Percentiles rank a stretch among this genome's conserved stretches.
phyloP scores from a whole-genome alignment of 2,797 vertebrate genomes.

The Catamblyrhynchus diadema region DNA sequence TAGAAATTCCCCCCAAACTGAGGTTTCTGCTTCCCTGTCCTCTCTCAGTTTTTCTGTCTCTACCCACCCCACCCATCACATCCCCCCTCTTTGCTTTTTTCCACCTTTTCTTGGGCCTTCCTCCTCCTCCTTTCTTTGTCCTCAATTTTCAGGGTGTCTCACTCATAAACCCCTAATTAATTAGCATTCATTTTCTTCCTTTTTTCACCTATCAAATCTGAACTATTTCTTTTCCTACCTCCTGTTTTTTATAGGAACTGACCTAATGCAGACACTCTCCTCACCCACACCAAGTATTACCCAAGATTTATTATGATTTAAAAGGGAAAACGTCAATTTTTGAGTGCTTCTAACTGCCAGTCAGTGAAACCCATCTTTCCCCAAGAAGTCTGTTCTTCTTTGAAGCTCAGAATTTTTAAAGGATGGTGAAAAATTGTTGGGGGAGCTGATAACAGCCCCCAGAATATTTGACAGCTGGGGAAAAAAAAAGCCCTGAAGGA shows the following conservation, averaged over 20 bases:
- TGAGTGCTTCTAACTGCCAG: neutral
- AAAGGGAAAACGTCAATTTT: neutral
- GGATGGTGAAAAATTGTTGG: neutral
- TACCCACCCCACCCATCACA: neutral
- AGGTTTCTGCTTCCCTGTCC: neutral
- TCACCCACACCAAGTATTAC: neutral
- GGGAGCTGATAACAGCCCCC: neutral
- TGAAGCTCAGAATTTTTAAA: neutral
- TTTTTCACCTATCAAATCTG: neutral
- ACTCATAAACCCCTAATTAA: neutral
- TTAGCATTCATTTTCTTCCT: neutral
- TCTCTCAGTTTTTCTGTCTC: neutral
- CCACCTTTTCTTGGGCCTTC: neutral
- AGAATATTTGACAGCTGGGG: slow-evolving; percentile 25
- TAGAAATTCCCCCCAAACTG: neutral
- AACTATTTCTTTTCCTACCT: neutral
- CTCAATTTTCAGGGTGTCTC: neutral
- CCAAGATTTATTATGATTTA: neutral
- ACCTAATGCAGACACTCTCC: neutral
- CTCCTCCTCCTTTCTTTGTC: neutral
- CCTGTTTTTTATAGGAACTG: neutral
- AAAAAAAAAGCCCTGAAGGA: neutral
- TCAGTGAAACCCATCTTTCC: neutral
- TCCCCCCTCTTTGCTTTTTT: neutral
- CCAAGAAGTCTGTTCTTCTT: neutral